A percentile compares a stretch with the other conserved stretches of the same genome.
Evolutionary conservation across 2,113 vertebrate species (phyloP).

Genomic region (Brachirus orientalis): DNA sequence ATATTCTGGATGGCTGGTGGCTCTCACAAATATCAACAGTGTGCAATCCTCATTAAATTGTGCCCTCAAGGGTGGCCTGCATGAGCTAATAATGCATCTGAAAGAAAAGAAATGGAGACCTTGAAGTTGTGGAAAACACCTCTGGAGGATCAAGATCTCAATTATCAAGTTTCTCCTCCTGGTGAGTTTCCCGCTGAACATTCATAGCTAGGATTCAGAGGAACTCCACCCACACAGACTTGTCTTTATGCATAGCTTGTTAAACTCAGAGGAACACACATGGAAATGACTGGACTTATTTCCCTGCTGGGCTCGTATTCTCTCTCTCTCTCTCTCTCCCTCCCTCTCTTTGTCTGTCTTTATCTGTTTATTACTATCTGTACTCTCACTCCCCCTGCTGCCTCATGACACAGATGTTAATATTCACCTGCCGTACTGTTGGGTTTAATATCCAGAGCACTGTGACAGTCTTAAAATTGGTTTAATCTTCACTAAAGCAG

Average conservation of each 20-base stretch:
- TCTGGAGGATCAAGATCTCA: constrained; percentile 72
- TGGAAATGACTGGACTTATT: constrained; percentile 76
- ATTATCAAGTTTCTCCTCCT: constrained; percentile 74
- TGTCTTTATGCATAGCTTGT: constrained; percentile 68
- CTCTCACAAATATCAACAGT: constrained; percentile 48
- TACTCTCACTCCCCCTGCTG: constrained; percentile 14
- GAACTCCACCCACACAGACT: constrained; percentile 53
- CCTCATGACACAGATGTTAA: constrained; percentile 17
- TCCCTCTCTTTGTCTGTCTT: constrained; percentile 26
- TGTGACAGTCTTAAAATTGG: not conserved
- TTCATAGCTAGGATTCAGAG: constrained; percentile 64
- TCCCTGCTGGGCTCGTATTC: constrained; percentile 63
- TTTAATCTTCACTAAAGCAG: not conserved
- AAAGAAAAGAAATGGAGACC: constrained; percentile 38
- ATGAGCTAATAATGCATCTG: constrained; percentile 65
- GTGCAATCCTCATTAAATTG: constrained; percentile 74
- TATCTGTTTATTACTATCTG: constrained; percentile 19
- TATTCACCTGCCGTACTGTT: constrained; percentile 15
- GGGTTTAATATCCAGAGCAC: not conserved
- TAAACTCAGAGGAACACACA: constrained; percentile 61
- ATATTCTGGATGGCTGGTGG: constrained; percentile 5
- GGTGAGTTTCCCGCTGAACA: constrained; percentile 56
- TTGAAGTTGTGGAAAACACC: constrained; percentile 57
- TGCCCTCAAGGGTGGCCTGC: constrained; percentile 57
- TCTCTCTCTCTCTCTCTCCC: constrained; percentile 19